phyloP scores from a whole-genome alignment of 2,113 vertebrate genomes.

The Mungos mungo region DNA sequence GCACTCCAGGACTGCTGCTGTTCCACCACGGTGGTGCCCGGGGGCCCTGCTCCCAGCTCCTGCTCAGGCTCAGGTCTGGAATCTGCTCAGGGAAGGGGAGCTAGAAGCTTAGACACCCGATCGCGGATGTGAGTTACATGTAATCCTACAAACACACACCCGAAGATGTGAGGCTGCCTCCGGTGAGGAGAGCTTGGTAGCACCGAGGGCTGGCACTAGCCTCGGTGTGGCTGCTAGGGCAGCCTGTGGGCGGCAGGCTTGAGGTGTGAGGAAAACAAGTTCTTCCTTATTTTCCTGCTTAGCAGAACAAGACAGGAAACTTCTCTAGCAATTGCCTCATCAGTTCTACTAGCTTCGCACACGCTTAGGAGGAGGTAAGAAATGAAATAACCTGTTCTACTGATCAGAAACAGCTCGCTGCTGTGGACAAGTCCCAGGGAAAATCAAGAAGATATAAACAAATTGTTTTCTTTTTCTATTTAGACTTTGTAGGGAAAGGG shows the following conservation, averaged over 20 bases:
- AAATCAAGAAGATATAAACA: not conserved
- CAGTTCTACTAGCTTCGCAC: not conserved
- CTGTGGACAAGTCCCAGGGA: not conserved
- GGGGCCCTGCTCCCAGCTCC: too few relatives aligned
- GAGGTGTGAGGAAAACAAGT: not conserved
- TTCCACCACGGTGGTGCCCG: too few relatives aligned
- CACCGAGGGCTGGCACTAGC: not conserved
- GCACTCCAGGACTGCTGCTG: not conserved
- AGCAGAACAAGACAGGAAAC: not conserved
- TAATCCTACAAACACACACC: not conserved
- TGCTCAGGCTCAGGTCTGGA: too few relatives aligned
- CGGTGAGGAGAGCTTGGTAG: not conserved
- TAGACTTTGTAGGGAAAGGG: not conserved
- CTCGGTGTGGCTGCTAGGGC: not conserved
- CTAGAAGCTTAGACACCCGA: not conserved
- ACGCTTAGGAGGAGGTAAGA: not conserved
- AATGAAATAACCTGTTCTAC: not conserved
- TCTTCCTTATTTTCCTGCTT: not conserved
- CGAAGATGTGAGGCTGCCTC: not conserved
- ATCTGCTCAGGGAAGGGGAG: too few relatives aligned
- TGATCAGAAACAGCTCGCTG: not conserved
- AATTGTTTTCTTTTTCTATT: not conserved
- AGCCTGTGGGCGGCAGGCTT: not conserved
- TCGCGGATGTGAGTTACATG: not conserved
- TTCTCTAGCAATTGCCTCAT: not conserved